Evolutionary conservation across 1,140 invertebrate genomes (phyloP).

Genomic region (Ostrea denselamellosa): DNA sequence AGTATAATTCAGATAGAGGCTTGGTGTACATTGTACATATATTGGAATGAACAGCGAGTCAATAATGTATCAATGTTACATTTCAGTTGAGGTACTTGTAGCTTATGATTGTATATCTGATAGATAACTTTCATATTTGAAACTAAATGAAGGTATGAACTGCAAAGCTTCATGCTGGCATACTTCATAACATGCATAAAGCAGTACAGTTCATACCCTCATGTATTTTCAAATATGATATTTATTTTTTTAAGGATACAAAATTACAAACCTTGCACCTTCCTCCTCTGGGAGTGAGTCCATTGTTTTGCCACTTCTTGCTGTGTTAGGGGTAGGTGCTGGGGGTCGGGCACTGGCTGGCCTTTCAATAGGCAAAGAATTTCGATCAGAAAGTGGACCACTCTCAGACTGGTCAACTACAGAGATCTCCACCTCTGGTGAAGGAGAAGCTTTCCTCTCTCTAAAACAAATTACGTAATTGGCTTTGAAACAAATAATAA

Average conservation of each 20-base stretch:
- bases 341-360: conserved; percentile 10
- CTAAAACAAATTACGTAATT: background rate
- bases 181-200: too few relatives aligned
- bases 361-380: background rate
- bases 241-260: background rate
- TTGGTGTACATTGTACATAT: too few relatives aligned
- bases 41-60: too few relatives aligned
- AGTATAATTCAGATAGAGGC: too few relatives aligned
- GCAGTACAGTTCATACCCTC: too few relatives aligned
- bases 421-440: conserved; percentile 15
- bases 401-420: background rate
- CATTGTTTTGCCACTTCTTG: conserved; percentile 27
- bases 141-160: too few relatives aligned
- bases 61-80: too few relatives aligned
- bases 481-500: background rate
- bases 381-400: background rate
- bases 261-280: background rate
- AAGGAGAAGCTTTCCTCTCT: conserved; percentile 22
- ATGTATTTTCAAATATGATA: too few relatives aligned
- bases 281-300: conserved; percentile 20
- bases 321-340: conserved; percentile 43
- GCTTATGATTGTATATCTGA: too few relatives aligned
- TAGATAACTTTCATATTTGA: too few relatives aligned
- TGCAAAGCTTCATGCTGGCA: too few relatives aligned
- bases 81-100: too few relatives aligned